phyloP scores from a whole-genome alignment of 2,888 invertebrate genomes.

The Acanthococcus lagerstroemiae region DNA sequence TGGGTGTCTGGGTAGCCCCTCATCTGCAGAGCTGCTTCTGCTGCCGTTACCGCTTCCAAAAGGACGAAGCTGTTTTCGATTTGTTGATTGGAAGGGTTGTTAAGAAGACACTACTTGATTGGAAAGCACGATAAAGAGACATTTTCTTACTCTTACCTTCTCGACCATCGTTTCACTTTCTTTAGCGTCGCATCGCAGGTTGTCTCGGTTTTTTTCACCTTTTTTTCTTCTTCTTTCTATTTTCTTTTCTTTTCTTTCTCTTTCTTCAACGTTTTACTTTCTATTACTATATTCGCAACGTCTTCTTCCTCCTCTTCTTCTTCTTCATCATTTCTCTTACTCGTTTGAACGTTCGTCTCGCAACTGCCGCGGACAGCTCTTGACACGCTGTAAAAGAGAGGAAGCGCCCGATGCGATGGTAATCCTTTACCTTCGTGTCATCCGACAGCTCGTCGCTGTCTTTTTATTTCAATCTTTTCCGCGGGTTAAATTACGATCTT shows the following conservation, averaged over 20 bases:
- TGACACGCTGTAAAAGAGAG: conserved; percentile 18
- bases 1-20: too few relatives aligned
- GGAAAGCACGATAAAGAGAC: conserved; percentile 26
- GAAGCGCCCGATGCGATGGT: not conserved
- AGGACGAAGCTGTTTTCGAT: conserved; percentile 19
- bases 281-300: not conserved
- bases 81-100: conserved; percentile 25
- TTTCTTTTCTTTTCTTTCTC: not conserved
- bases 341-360: not conserved
- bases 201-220: too few relatives aligned
- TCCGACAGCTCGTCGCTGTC: too few relatives aligned
- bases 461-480: too few relatives aligned
- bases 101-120: conserved; percentile 21
- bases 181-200: too few relatives aligned
- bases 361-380: conserved; percentile 24
- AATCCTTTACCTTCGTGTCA: too few relatives aligned
- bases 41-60: too few relatives aligned
- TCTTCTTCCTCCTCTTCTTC: not conserved
- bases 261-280: not conserved
- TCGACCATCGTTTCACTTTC: too few relatives aligned
- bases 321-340: not conserved
- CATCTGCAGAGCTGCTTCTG: too few relatives aligned
- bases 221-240: too few relatives aligned
- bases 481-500: too few relatives aligned
- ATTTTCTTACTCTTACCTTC: conserved; percentile 26